A percentile compares a stretch with the other conserved stretches of the same genome.
phyloP scores from a whole-genome alignment of 2,888 invertebrate species.

The Sarcophaga subvicina region DNA sequence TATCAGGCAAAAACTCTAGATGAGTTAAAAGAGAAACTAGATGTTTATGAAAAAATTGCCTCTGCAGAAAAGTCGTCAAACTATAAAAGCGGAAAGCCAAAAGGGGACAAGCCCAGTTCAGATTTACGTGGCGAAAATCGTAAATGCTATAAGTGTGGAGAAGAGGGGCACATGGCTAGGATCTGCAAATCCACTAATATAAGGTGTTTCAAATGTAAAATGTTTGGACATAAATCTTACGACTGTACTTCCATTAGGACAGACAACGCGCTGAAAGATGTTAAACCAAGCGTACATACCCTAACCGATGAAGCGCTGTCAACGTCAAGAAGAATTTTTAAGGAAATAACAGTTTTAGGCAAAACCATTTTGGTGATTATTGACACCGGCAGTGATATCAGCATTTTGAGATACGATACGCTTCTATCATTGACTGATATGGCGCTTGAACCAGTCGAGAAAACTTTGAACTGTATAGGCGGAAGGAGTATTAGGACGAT shows the following conservation, averaged over 20 bases:
- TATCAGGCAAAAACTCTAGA: constrained; percentile 39
- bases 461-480: constrained; percentile 54
- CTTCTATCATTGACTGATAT: constrained; percentile 43
- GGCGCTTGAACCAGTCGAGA: constrained; percentile 22
- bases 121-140: neutral
- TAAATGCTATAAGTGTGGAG: neutral
- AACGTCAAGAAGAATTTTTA: constrained; percentile 21
- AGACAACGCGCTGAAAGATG: no score
- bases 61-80: constrained; percentile 4
- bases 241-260: neutral
- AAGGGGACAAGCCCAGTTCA: neutral
- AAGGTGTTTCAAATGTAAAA: neutral
- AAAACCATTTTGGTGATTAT: neutral
- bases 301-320: neutral
- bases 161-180: constrained; percentile 7
- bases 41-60: constrained; percentile 34
- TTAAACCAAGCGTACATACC: no score
- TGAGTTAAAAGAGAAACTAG: constrained; percentile 39
- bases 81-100: neutral
- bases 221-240: constrained; percentile 6
- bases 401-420: constrained; percentile 49
- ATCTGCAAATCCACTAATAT: no score
- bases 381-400: constrained; percentile 56
- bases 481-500: neutral
- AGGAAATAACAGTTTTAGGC: constrained; percentile 13